Conservation (phyloP, 1,140 invertebrate species). For the Colletes latitarsis region DNA sequence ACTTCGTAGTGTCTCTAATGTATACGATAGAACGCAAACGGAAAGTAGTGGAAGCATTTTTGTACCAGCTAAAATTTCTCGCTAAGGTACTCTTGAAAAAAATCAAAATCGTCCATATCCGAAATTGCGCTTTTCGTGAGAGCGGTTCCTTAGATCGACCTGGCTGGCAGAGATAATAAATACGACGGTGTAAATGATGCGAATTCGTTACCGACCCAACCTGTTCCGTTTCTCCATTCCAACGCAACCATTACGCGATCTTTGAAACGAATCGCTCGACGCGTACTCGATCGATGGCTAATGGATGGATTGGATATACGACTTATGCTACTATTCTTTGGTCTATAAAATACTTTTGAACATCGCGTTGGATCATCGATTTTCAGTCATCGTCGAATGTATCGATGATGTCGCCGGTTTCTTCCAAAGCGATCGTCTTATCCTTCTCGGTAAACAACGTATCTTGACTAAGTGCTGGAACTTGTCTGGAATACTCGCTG, state of each 20-base stretch:
- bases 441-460: conserved; percentile 68
- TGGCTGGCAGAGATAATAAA: too few relatives aligned
- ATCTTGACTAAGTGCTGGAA: conserved; percentile 80
- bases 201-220: too few relatives aligned
- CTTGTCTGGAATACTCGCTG: conserved; percentile 79
- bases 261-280: too few relatives aligned
- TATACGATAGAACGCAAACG: not conserved
- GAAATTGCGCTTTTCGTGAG: too few relatives aligned
- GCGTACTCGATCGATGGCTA: too few relatives aligned
- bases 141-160: too few relatives aligned
- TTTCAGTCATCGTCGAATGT: conserved; percentile 65
- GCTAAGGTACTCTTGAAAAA: not conserved
- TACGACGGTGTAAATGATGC: too few relatives aligned
- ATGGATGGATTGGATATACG: not conserved
- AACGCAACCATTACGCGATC: too few relatives aligned
- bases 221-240: too few relatives aligned
- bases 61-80: not conserved
- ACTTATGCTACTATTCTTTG: conserved; percentile 34
- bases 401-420: conserved; percentile 55
- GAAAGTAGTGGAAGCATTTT: conserved; percentile 33
- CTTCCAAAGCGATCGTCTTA: conserved; percentile 71
- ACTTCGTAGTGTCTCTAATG: not conserved
- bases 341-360: conserved; percentile 47
- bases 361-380: too few relatives aligned
- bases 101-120: not conserved